These are phyloP conservation scores for Orussus abietinus DNA, from an alignment of 1,140 invertebrate species.

Conservation along the genomic window DNA sequence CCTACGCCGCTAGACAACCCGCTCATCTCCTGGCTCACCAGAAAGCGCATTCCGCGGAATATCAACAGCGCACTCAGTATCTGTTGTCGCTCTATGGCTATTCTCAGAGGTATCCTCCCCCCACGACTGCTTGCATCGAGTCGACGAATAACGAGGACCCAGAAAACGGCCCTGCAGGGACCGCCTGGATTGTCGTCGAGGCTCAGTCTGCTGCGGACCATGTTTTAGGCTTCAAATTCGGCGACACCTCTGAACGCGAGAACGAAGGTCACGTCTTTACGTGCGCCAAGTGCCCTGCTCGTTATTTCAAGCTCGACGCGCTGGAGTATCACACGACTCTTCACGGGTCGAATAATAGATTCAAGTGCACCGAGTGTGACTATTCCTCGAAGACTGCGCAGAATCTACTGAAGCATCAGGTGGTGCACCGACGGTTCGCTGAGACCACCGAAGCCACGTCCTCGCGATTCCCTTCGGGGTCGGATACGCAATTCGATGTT, in stretches of 20 bases:
- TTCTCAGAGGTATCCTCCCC: slow-evolving; percentile 61
- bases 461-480: slow-evolving; percentile 50
- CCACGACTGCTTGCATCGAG: slow-evolving; percentile 57
- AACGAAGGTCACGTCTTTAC: slow-evolving; percentile 43
- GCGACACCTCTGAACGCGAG: too few relatives aligned
- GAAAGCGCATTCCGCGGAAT: slow-evolving; percentile 76
- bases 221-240: too few relatives aligned
- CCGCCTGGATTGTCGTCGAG: slow-evolving; percentile 45
- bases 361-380: slow-evolving; percentile 78
- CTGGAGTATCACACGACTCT: slow-evolving; percentile 70
- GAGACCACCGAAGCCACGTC: slow-evolving; percentile 37
- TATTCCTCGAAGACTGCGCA: slow-evolving; percentile 77
- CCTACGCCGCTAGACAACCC: slow-evolving; percentile 71
- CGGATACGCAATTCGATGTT: slow-evolving; percentile 64
- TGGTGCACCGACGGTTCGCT: slow-evolving; percentile 56
- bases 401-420: slow-evolving; percentile 71
- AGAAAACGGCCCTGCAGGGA: slow-evolving; percentile 4
- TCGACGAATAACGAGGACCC: slow-evolving; percentile 23
- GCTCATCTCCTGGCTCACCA: slow-evolving; percentile 68
- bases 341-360: slow-evolving; percentile 64
- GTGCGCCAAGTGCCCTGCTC: slow-evolving; percentile 66
- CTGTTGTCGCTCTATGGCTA: slow-evolving; percentile 64
- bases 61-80: slow-evolving; percentile 72
- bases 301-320: slow-evolving; percentile 66
- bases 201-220: slow-evolving; percentile 7